Conservation (phyloP, 2,797 vertebrate genomes). For the Nannoperca obscura region DNA sequence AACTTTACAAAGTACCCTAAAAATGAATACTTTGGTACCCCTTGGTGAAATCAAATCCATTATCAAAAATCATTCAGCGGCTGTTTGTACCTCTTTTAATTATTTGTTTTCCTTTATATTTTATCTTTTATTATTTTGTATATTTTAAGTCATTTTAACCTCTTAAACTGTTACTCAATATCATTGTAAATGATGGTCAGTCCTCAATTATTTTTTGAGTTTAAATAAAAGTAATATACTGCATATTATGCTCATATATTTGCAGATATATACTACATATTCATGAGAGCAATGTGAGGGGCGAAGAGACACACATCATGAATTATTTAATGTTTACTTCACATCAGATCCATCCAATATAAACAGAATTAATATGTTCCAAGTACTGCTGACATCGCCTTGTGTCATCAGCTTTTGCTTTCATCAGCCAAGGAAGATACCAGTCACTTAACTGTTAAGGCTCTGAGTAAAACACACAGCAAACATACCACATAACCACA, state of each 20-base stretch:
- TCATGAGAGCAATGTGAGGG: slow-evolving; percentile 58
- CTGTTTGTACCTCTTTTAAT: too few species aligned
- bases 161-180: too few species aligned
- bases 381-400: slow-evolving; percentile 56
- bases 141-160: too few species aligned
- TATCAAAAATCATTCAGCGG: too few species aligned
- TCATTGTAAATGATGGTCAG: too few species aligned
- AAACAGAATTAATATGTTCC: slow-evolving; percentile 71
- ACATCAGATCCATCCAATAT: slow-evolving; percentile 71
- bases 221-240: too few species aligned
- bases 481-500: background rate
- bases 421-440: slow-evolving; percentile 34
- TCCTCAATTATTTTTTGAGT: too few species aligned
- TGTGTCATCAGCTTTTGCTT: slow-evolving; percentile 50
- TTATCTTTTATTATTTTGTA: too few species aligned
- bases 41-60: too few species aligned
- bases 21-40: too few species aligned
- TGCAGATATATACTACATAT: slow-evolving; percentile 63
- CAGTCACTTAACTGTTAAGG: slow-evolving; percentile 7
- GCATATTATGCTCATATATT: slow-evolving; percentile 51
- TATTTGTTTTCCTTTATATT: too few species aligned
- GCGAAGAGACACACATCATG: slow-evolving; percentile 55
- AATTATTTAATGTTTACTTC: slow-evolving; percentile 86
- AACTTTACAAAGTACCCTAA: too few species aligned
- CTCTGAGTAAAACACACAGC: background rate